These are phyloP conservation scores for Mormyrus hasselquistii DNA, from an alignment of 2,797 vertebrate species.

Conservation along the genomic window DNA sequence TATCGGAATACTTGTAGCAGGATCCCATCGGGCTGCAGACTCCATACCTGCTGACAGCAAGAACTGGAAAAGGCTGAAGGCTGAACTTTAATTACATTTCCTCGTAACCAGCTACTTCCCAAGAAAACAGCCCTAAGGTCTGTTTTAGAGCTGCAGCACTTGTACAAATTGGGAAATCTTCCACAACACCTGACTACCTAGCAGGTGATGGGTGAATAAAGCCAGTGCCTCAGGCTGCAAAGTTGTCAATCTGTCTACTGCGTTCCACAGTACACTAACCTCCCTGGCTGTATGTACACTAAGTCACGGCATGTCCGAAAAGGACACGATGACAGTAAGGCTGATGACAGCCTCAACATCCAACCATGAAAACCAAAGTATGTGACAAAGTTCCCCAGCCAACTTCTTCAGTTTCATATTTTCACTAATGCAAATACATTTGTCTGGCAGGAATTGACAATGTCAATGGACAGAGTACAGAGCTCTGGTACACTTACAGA, in stretches of 20 bases:
- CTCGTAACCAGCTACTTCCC: slow-evolving; percentile 2
- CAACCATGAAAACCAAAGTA: background rate
- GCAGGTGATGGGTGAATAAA: slow-evolving; percentile 24
- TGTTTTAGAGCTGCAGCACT: slow-evolving; percentile 17
- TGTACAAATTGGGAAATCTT: slow-evolving; percentile 27
- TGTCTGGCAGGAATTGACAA: background rate
- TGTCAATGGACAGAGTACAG: background rate
- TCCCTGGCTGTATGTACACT: background rate
- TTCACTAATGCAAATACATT: background rate
- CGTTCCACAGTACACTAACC: background rate
- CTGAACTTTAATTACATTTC: slow-evolving; percentile 20
- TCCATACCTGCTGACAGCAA: slow-evolving; percentile 16
- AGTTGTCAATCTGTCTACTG: slow-evolving; percentile 20
- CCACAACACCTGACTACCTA: slow-evolving; percentile 20
- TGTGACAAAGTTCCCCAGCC: background rate
- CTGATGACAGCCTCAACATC: background rate
- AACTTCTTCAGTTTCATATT: background rate
- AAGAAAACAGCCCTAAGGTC: slow-evolving; percentile 18
- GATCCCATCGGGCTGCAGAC: background rate
- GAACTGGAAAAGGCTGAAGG: slow-evolving; percentile 22
- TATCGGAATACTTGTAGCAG: background rate
- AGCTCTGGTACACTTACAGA: background rate
- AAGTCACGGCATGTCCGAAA: too few species aligned
- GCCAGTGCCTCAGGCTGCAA: slow-evolving; percentile 3
- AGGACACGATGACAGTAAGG: background rate